A percentile compares a stretch with the other conserved stretches of the same genome.
Conservation (phyloP, 1,140 invertebrate species). For the Meloidogyne floridensis region DNA sequence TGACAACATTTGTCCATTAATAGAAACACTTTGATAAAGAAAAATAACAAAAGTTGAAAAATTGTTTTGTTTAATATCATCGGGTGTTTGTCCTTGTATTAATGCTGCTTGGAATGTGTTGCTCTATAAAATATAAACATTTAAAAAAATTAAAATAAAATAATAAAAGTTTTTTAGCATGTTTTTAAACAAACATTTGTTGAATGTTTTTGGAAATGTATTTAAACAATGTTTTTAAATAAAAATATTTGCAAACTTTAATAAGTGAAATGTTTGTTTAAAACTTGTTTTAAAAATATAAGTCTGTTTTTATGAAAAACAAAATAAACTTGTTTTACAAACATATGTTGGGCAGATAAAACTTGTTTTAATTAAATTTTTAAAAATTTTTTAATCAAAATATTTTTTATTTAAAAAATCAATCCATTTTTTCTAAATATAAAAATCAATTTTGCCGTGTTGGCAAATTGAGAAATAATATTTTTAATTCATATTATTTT, state of each 20-base stretch:
- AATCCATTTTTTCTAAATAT: neutral
- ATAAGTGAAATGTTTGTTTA: too few species aligned
- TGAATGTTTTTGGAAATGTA: too few species aligned
- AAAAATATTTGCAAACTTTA: too few species aligned
- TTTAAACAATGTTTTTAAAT: too few species aligned
- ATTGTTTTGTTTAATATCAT: slow-evolving; percentile 9
- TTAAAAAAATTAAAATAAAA: neutral
- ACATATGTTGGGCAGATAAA: too few species aligned
- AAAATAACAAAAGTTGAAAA: slow-evolving; percentile 48
- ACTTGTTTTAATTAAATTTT: too few species aligned
- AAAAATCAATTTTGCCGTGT: neutral
- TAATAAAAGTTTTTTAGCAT: too few species aligned
- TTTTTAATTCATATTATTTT: neutral
- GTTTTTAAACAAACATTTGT: too few species aligned
- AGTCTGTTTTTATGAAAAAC: too few species aligned
- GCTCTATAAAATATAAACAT: neutral
- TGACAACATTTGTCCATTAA: slow-evolving; percentile 21
- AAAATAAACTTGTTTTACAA: too few species aligned
- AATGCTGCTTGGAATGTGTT: slow-evolving; percentile 60
- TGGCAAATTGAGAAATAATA: neutral
- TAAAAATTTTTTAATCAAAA: neutral
- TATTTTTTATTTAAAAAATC: neutral
- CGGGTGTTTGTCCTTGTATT: slow-evolving; percentile 41
- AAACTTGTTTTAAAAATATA: too few species aligned
- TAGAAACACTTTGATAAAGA: slow-evolving; percentile 52